Conservation (phyloP, 2,797 vertebrate genomes). For the Halcyon smyrnensis region DNA sequence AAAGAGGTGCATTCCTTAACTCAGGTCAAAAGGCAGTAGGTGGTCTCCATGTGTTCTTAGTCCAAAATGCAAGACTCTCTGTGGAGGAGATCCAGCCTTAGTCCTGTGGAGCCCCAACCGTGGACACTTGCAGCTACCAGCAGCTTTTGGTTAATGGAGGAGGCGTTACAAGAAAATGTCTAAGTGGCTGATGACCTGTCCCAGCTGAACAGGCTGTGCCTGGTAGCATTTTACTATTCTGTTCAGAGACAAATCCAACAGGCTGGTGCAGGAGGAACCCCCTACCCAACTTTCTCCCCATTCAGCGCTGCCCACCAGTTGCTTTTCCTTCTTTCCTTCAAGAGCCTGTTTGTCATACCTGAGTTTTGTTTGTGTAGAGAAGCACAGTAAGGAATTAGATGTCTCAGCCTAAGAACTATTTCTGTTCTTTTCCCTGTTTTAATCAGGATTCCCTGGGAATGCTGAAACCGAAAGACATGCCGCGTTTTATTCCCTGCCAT, state of each 20-base stretch:
- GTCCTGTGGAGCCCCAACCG: not conserved
- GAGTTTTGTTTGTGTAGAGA: slow-evolving; percentile 3
- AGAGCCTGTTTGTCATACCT: not conserved
- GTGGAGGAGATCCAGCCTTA: not conserved
- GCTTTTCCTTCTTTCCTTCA: not conserved
- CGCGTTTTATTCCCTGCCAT: slow-evolving; percentile 81
- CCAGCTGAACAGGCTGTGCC: not conserved
- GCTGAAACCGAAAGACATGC: slow-evolving; percentile 82
- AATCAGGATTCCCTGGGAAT: slow-evolving; percentile 83
- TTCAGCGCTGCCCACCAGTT: not conserved
- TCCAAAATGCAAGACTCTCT: not conserved
- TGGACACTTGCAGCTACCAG: not conserved
- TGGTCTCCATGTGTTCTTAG: not conserved
- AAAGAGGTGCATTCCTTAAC: not conserved
- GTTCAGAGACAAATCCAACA: not conserved
- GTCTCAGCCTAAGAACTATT: slow-evolving; percentile 48
- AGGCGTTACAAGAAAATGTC: not conserved
- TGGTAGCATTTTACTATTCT: not conserved
- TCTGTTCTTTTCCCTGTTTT: slow-evolving; percentile 65
- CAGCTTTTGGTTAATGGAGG: not conserved
- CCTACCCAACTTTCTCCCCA: not conserved
- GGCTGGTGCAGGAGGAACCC: not conserved
- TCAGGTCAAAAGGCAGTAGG: not conserved
- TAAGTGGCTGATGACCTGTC: not conserved
- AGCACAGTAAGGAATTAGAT: slow-evolving; percentile 26